Evolutionary conservation across 1,140 invertebrate species (phyloP).

Genomic region (Melipona quadrifasciata): DNA sequence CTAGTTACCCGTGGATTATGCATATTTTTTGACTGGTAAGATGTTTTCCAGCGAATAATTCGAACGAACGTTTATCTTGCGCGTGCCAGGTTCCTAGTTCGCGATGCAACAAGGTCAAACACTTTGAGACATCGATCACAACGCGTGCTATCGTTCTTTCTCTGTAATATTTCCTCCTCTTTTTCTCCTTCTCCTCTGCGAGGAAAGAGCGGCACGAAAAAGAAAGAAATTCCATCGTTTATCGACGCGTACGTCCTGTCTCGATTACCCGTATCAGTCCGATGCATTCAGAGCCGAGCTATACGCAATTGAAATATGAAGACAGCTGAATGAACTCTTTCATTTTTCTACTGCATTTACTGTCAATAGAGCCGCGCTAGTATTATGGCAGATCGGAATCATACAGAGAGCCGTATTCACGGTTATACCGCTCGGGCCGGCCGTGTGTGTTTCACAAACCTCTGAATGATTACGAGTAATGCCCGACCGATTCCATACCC

Average conservation of each 20-base stretch:
- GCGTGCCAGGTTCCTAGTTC: neutral
- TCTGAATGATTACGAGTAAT: conserved; percentile 40
- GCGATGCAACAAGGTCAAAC: neutral
- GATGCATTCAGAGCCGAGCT: neutral
- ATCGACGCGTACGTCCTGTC: neutral
- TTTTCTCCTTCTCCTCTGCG: too few species aligned
- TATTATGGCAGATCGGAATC: conserved; percentile 18
- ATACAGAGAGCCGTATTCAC: neutral
- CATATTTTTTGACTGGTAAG: neutral
- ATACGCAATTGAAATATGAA: conserved; percentile 34
- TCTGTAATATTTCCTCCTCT: neutral
- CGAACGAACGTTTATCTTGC: neutral
- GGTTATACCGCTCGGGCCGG: conserved; percentile 2
- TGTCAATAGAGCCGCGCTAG: neutral
- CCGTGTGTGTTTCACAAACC: neutral
- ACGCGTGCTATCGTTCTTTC: neutral
- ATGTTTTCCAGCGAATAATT: neutral
- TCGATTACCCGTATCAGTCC: conserved; percentile 1
- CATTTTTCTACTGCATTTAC: conserved; percentile 16
- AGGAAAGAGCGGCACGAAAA: neutral
- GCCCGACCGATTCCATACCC: conserved; percentile 7
- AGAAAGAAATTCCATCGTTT: neutral
- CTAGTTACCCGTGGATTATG: neutral
- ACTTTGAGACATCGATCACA: conserved; percentile 3
- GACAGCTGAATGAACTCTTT: conserved; percentile 29